Percentiles rank a stretch among this genome's conserved stretches.
phyloP scores from a whole-genome alignment of 2,888 invertebrate species.

The Dorcus hopei region DNA sequence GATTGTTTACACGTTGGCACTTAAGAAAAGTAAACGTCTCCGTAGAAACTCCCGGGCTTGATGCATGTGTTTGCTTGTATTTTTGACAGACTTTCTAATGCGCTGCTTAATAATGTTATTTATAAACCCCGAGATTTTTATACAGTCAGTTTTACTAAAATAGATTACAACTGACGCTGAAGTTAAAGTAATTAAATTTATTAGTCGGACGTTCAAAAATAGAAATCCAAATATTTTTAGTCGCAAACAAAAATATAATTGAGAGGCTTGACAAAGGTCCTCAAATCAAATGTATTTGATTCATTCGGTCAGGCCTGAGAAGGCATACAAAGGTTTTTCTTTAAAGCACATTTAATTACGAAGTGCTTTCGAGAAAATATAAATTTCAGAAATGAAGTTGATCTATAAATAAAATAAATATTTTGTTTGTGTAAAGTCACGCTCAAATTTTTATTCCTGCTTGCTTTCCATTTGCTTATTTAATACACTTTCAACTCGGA shows the following conservation, averaged over 20 bases:
- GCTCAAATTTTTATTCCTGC: too few relatives aligned
- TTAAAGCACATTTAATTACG: too few relatives aligned
- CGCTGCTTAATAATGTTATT: slow-evolving; percentile 26
- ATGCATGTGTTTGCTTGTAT: slow-evolving; percentile 13
- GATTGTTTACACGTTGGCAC: not conserved
- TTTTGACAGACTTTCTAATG: slow-evolving; percentile 21
- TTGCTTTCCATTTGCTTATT: slow-evolving; percentile 2
- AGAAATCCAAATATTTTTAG: not conserved
- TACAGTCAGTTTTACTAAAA: slow-evolving; percentile 9
- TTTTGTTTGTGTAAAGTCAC: too few relatives aligned
- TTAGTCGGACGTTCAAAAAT: not conserved
- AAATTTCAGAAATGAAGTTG: too few relatives aligned
- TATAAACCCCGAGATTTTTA: slow-evolving; percentile 21
- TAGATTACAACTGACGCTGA: slow-evolving; percentile 8
- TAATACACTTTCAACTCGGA: slow-evolving; percentile 8
- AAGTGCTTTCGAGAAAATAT: too few relatives aligned
- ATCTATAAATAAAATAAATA: too few relatives aligned
- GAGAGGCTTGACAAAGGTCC: too few relatives aligned
- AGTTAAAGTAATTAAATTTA: not conserved
- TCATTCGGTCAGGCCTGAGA: too few relatives aligned
- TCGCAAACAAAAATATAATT: too few relatives aligned
- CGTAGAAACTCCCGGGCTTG: not conserved
- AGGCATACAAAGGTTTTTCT: too few relatives aligned
- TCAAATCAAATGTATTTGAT: too few relatives aligned
- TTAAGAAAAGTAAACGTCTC: not conserved